Evolutionary conservation across 2,797 vertebrate genomes (phyloP), one percentile per base, ranked within the genome.

Genomic region (Saxicola maurus): DNA sequence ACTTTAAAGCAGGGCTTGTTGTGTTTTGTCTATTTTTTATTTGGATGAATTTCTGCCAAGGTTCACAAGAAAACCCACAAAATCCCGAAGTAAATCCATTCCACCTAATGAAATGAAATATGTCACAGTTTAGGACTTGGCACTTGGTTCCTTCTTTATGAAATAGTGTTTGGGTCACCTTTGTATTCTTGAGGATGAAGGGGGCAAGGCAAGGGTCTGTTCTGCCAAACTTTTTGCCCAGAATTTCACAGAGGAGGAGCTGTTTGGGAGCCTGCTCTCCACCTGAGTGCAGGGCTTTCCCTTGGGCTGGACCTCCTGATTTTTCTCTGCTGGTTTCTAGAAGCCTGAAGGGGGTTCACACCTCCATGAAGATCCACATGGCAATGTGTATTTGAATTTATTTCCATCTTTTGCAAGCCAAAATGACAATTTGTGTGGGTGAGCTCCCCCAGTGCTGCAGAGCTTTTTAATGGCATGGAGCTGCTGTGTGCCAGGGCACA

Each of bases 311-410:
- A 40, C 19, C 28, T 53, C 78, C 68, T 48, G 24, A 4, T 40
- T 64, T 85, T 66, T 14, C 57, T 30, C 53, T 28, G 19, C 35
- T 60, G 42, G 3, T 59, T 80, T 64, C 66, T 30, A 10, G 69
- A 59, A 85, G 8, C 52, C 46, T 71, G 17, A 35, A 43, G 18
- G 20, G 30, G 14, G 53, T 61, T 49, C 73, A 76, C 3, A 0
- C 8, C 61, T 53, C 51, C 7, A 0, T 2, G 2, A 31, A 45
- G 53, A 13, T 45, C 27, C 55, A 49, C 0, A 0, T 51, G 60
- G 59, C 35, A 7, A 4, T 18, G 27, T 61, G 2, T 7, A 10
- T 43, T 61, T 57, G 24, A 15, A 14, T 19, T 2, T 31, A 11
- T 71, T 68, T 73, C 52, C 30, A 10, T 20, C 53, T 60, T 61